Evolutionary conservation across 2,888 invertebrate species (phyloP), one percentile per base, ranked within the genome.

Genomic region (Hyppa rectilinea): DNA sequence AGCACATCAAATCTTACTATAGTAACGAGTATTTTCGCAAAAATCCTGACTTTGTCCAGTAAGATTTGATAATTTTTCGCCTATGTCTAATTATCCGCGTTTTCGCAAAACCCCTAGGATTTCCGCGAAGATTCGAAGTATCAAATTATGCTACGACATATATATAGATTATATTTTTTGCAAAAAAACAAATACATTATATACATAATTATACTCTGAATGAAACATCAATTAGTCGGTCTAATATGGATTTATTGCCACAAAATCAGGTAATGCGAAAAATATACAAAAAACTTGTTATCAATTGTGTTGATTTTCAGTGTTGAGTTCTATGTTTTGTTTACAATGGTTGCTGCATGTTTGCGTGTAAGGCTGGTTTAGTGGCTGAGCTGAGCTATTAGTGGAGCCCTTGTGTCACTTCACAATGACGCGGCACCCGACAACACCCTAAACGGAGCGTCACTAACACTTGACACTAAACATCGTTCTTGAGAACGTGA

Each of bases 191-290:
- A n/a, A n/a, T n/a, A n/a, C n/a, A n/a, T n/a, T n/a, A n/a, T n/a
- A n/a, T n/a, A n/a, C n/a, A 52, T 34, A 14, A 12, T 26, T 20
- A 6, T 45, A n/a, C 6, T 56, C 23, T 9, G 40, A 78, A 69
- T 75, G 26, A 78, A 69, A 80, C 43, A 62, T 49, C 17, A 23
- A 34, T 50, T 26, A 10, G 10, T 62, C 26, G 31, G 63, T 71
- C 72, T 81, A 71, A 64, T 50, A 31, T 78, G 56, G 78, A 63
- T 78, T 70, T 63, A 70, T 77, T 75, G 70, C 71, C 69, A 71
- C 47, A 56, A 71, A 64, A 68, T 53, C 55, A 78, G 60, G 43
- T 77, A 10, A 68, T 80, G 58, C 56, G 76, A 75, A 80, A n/a
- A 80, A 80, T 75, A 75, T 71, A 75, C 71, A 71, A 66, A 71